phyloP scores from a whole-genome alignment of 30 jellyfish, hydroid and myxozoan genomes.

The Clytia hemisphaerica region DNA sequence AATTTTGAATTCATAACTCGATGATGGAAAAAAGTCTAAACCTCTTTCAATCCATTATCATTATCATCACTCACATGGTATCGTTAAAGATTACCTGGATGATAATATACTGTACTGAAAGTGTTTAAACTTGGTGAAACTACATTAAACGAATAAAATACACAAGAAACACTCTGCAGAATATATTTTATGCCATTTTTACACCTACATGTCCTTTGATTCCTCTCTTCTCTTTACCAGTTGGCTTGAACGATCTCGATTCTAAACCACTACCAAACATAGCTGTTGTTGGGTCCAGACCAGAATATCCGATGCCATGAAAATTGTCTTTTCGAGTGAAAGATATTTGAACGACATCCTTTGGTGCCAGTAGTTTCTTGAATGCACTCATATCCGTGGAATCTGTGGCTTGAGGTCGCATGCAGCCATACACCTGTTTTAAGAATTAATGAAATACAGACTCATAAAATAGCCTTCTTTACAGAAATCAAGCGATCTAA shows the following conservation, averaged over 20 bases:
- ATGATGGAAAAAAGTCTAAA: too few species aligned
- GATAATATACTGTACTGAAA: too few species aligned
- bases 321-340: constrained; percentile 69
- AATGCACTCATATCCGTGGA: constrained; percentile 14
- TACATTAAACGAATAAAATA: neutral
- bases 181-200: too few species aligned
- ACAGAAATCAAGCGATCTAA: too few species aligned
- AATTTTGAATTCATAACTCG: too few species aligned
- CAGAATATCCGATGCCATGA: constrained; percentile 96
- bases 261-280: constrained; percentile 56
- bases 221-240: constrained; percentile 86
- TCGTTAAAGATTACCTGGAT: too few species aligned
- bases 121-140: neutral
- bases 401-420: constrained; percentile 6
- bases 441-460: neutral
- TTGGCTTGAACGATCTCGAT: constrained; percentile 73
- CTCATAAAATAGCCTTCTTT: too few species aligned
- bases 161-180: neutral
- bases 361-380: constrained; percentile 68
- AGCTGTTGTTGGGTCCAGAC: constrained; percentile 64
- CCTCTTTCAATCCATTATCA: too few species aligned
- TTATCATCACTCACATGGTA: too few species aligned
- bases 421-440: constrained; percentile 18
- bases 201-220: constrained; percentile 81
- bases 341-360: constrained; percentile 71